A percentile compares a stretch with the other conserved stretches of the same genome.
Evolutionary conservation across 2,113 vertebrate genomes (phyloP).

Genomic region (Apodemus speciosus): DNA sequence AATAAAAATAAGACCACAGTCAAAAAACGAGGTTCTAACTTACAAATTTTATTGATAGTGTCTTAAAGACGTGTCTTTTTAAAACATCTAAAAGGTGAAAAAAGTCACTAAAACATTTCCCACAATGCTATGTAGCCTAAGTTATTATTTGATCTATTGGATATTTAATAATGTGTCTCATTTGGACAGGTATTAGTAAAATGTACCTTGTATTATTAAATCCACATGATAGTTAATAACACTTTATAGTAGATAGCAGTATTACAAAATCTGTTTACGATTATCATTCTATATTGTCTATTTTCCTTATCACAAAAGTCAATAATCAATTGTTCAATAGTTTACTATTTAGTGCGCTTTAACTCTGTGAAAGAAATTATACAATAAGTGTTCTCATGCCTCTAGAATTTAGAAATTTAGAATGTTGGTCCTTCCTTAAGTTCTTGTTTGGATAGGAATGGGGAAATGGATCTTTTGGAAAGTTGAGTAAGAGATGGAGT

Average conservation of each 20-base stretch:
- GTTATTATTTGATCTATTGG: conserved; percentile 64
- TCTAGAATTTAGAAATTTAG: not conserved
- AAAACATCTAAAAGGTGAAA: not conserved
- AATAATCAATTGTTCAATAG: not conserved
- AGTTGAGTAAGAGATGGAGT: not conserved
- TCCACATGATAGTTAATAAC: not conserved
- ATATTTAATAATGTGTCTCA: not conserved
- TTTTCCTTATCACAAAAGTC: conserved; percentile 10
- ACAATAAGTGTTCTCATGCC: not conserved
- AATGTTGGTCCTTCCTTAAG: not conserved
- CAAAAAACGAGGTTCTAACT: conserved; percentile 65
- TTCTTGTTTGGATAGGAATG: not conserved
- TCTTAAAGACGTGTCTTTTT: conserved; percentile 72
- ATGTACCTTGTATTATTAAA: conserved; percentile 46
- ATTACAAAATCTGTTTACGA: not conserved
- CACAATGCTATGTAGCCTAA: conserved; percentile 60
- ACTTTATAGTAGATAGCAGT: not conserved
- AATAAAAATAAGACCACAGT: conserved; percentile 49
- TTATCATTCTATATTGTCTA: not conserved
- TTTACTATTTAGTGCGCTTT: not conserved
- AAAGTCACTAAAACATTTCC: conserved; percentile 18
- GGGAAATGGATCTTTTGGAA: not conserved
- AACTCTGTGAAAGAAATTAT: not conserved
- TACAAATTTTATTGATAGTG: conserved; percentile 71
- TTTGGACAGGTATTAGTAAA: not conserved